phyloP scores from a whole-genome alignment of 2,888 invertebrate genomes.

The Marasmarcha lunaedactyla region DNA sequence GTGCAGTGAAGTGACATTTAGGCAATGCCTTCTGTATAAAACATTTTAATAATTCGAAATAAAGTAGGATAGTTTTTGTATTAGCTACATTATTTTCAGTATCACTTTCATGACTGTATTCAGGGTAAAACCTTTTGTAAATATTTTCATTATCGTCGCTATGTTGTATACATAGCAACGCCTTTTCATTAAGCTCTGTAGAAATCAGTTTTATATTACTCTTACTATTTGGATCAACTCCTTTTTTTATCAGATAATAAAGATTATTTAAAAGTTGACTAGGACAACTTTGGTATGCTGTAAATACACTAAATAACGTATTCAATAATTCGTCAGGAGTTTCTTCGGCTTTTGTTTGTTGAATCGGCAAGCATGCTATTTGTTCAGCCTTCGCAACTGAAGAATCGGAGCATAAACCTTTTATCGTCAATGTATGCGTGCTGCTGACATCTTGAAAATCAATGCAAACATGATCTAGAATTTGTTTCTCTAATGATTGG shows the following conservation, averaged over 20 bases:
- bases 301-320: slow-evolving; percentile 28
- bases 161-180: slow-evolving; percentile 19
- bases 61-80: slow-evolving; percentile 52
- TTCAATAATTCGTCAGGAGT: slow-evolving; percentile 13
- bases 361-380: slow-evolving; percentile 47
- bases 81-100: slow-evolving; percentile 29
- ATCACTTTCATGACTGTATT: slow-evolving; percentile 23
- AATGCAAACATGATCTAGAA: slow-evolving; percentile 8
- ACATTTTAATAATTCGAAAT: slow-evolving; percentile 36
- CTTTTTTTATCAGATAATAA: slow-evolving; percentile 24
- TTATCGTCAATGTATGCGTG: slow-evolving; percentile 40
- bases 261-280: slow-evolving; percentile 20
- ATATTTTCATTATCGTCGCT: slow-evolving; percentile 17
- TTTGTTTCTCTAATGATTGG: slow-evolving; percentile 29
- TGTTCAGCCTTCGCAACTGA: slow-evolving; percentile 65
- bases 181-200: slow-evolving; percentile 27
- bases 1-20: slow-evolving; percentile 37
- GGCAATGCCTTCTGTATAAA: slow-evolving; percentile 19
- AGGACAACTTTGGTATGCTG: slow-evolving; percentile 38
- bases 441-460: slow-evolving; percentile 15
- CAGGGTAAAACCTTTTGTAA: slow-evolving; percentile 36
- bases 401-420: slow-evolving; percentile 63
- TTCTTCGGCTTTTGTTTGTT: slow-evolving; percentile 22
- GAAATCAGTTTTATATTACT: slow-evolving; percentile 10
- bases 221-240: slow-evolving; percentile 14